phyloP scores from a whole-genome alignment of 1,140 invertebrate species.

The Anoplophora glabripennis region DNA sequence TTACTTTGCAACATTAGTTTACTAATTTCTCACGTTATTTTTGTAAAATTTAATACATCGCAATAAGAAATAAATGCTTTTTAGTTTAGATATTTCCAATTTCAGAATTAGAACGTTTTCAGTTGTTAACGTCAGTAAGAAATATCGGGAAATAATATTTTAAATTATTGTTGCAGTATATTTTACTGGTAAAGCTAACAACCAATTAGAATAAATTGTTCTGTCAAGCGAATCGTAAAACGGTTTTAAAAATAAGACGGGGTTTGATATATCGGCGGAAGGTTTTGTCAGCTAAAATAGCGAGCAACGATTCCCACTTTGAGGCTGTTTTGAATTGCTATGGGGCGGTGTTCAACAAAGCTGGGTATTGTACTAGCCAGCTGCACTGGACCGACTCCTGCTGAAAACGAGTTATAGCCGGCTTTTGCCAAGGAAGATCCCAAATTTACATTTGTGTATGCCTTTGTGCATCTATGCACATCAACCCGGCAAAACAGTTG shows the following conservation, averaged over 20 bases:
- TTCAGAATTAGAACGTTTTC: no score
- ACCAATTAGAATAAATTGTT: slow-evolving; percentile 42
- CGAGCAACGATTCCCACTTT: slow-evolving; percentile 37
- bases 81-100: no score
- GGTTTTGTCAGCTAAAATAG: slow-evolving; percentile 44
- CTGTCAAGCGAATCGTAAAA: slow-evolving; percentile 31
- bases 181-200: slow-evolving; percentile 16
- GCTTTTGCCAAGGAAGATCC: slow-evolving; percentile 18
- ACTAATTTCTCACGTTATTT: no score
- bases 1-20: no score
- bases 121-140: no score
- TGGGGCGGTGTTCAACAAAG: slow-evolving; percentile 34
- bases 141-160: background rate
- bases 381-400: slow-evolving; percentile 29
- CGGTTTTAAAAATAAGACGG: slow-evolving; percentile 41
- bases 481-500: slow-evolving; percentile 1
- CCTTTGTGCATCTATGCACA: no score
- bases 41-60: no score
- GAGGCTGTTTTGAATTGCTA: slow-evolving; percentile 37
- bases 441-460: slow-evolving; percentile 13
- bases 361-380: slow-evolving; percentile 34
- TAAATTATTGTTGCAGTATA: slow-evolving; percentile 11
- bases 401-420: slow-evolving; percentile 30
- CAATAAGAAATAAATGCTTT: no score
- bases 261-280: slow-evolving; percentile 38